Evolutionary conservation across 2,888 invertebrate genomes (phyloP).

Genomic region (Imbricaverruca yamaguchii): DNA sequence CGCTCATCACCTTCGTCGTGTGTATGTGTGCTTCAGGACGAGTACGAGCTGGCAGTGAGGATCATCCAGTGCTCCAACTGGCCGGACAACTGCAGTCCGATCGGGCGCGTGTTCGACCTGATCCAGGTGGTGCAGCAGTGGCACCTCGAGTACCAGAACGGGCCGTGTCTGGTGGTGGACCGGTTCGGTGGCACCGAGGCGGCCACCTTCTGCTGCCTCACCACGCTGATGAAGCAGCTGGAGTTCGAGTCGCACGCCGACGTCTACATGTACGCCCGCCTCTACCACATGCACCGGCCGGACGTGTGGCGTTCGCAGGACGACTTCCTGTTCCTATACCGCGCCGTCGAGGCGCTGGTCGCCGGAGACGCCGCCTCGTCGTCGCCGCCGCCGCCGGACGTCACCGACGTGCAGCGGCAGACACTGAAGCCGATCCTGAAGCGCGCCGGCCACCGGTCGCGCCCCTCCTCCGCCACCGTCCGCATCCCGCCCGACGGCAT

Average conservation of each 20-base stretch:
- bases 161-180: conserved; percentile 86
- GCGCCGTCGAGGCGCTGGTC: conserved; percentile 51
- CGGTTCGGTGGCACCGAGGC: conserved; percentile 88
- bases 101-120: conserved; percentile 64
- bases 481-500: conserved; percentile 33
- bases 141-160: conserved; percentile 79
- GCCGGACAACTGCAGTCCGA: conserved; percentile 61
- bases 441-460: neutral
- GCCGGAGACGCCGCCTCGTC: conserved; percentile 27
- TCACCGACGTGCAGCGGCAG: conserved; percentile 11
- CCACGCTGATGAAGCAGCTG: conserved; percentile 67
- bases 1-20: no score
- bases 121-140: conserved; percentile 74
- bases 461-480: conserved; percentile 23
- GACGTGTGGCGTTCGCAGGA: conserved; percentile 63
- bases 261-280: conserved; percentile 81
- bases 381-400: conserved; percentile 10
- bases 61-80: conserved; percentile 79
- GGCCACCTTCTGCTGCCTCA: conserved; percentile 76
- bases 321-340: conserved; percentile 62
- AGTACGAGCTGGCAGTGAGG: conserved; percentile 84
- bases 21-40: conserved; percentile 59
- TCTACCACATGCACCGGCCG: conserved; percentile 77
- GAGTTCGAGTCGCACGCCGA: conserved; percentile 69
- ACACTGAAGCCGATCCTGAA: conserved; percentile 23